Percentiles rank a stretch among this genome's conserved stretches.
Evolutionary conservation across 2,113 vertebrate genomes (phyloP).

Genomic region (Plestiodon gilberti): DNA sequence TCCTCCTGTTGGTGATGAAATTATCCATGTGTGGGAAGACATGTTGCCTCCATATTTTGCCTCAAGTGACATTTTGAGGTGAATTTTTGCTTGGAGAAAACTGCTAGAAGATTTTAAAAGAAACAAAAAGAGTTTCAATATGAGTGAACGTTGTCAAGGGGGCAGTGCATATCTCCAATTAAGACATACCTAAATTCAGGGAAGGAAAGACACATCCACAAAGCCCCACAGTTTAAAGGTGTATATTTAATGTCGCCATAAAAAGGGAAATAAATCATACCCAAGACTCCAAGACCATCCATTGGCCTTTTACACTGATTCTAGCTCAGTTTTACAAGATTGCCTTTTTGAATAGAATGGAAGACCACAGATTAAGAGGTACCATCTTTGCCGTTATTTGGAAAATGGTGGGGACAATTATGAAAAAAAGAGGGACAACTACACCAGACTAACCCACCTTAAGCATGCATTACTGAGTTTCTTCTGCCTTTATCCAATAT

Average conservation of each 20-base stretch:
- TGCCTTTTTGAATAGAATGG: too few relatives aligned
- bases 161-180: not conserved
- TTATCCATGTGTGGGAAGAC: too few relatives aligned
- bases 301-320: not conserved
- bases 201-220: not conserved
- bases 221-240: not conserved
- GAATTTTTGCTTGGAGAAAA: too few relatives aligned
- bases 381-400: not conserved
- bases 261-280: not conserved
- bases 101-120: not conserved
- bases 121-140: not conserved
- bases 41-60: too few relatives aligned
- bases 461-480: not conserved
- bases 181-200: not conserved
- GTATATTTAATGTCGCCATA: not conserved
- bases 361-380: not conserved
- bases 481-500: not conserved
- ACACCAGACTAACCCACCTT: not conserved
- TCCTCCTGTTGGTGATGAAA: too few relatives aligned
- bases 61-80: too few relatives aligned
- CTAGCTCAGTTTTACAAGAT: not conserved
- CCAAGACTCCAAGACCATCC: not conserved
- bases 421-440: not conserved
- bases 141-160: not conserved
- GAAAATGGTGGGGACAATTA: not conserved